phyloP scores from a whole-genome alignment of 2,113 vertebrate genomes.

The Pipra filicauda region DNA sequence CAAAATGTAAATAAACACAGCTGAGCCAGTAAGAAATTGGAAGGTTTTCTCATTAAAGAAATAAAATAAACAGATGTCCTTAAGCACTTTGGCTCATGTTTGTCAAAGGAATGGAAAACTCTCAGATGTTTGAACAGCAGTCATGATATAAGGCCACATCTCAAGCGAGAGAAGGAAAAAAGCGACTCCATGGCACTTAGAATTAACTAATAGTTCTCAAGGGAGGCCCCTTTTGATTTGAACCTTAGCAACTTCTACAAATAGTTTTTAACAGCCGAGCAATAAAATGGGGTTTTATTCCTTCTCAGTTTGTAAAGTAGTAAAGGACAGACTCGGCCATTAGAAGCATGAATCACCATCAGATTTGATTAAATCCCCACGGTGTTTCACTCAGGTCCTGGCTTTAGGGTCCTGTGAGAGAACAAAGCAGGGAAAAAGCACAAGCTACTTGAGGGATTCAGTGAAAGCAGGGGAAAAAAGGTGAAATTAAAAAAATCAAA shows the following conservation, averaged over 20 bases:
- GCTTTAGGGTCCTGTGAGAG: slow-evolving; percentile 2
- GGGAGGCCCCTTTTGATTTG: slow-evolving; percentile 68
- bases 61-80: slow-evolving; percentile 86
- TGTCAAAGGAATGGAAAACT: slow-evolving; percentile 77
- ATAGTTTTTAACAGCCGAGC: slow-evolving; percentile 70
- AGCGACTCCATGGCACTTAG: slow-evolving; percentile 40
- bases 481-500: background rate
- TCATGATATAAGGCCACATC: slow-evolving; percentile 66
- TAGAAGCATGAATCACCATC: slow-evolving; percentile 47
- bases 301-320: slow-evolving; percentile 65
- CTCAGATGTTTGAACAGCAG: slow-evolving; percentile 71
- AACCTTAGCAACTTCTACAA: slow-evolving; percentile 76
- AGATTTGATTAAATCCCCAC: slow-evolving; percentile 57
- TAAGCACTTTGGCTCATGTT: slow-evolving; percentile 84
- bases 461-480: background rate
- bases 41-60: slow-evolving; percentile 87
- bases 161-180: slow-evolving; percentile 48
- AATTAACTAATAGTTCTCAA: slow-evolving; percentile 72
- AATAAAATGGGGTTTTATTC: slow-evolving; percentile 66
- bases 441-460: background rate
- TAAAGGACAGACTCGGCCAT: slow-evolving; percentile 42
- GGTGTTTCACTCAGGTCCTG: background rate
- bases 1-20: slow-evolving; percentile 85
- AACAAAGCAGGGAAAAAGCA: slow-evolving; percentile 12
- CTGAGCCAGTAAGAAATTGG: slow-evolving; percentile 76